These are phyloP conservation scores for Hedya salicella DNA, from an alignment of 2,888 invertebrate genomes.

Conservation along the genomic window DNA sequence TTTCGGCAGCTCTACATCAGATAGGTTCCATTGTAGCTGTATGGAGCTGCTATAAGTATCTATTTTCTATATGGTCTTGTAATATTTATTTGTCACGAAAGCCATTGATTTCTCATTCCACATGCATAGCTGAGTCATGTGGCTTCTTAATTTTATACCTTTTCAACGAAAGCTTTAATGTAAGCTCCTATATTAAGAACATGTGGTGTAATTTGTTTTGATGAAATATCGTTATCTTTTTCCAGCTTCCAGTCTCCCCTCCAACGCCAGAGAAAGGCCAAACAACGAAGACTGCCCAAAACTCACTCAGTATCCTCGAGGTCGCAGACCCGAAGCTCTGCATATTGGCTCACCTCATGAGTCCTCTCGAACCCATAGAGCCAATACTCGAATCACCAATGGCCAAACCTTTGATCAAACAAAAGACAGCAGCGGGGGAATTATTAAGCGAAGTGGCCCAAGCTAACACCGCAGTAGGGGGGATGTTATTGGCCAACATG, in stretches of 20 bases:
- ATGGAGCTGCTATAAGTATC: no score
- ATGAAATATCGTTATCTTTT: conserved; percentile 40
- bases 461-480: conserved; percentile 90
- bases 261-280: conserved; percentile 87
- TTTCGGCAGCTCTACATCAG: no score
- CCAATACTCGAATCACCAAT: conserved; percentile 94
- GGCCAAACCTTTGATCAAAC: conserved; percentile 91
- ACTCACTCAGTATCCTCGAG: conserved; percentile 90
- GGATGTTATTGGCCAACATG: conserved; percentile 95
- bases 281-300: conserved; percentile 85
- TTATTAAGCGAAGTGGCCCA: conserved; percentile 90
- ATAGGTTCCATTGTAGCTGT: no score
- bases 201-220: no score
- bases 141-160: no score
- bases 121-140: no score
- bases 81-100: no score
- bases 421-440: conserved; percentile 91
- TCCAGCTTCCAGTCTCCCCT: conserved; percentile 86
- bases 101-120: no score
- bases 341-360: conserved; percentile 95
- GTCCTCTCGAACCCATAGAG: conserved; percentile 93
- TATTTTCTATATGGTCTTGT: no score
- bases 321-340: conserved; percentile 96
- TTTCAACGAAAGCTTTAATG: no score
- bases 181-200: no score